A percentile compares a stretch with the other conserved stretches of the same genome.
Evolutionary conservation across 2,888 invertebrate species (phyloP).

Genomic region (Trisateles emortualis): DNA sequence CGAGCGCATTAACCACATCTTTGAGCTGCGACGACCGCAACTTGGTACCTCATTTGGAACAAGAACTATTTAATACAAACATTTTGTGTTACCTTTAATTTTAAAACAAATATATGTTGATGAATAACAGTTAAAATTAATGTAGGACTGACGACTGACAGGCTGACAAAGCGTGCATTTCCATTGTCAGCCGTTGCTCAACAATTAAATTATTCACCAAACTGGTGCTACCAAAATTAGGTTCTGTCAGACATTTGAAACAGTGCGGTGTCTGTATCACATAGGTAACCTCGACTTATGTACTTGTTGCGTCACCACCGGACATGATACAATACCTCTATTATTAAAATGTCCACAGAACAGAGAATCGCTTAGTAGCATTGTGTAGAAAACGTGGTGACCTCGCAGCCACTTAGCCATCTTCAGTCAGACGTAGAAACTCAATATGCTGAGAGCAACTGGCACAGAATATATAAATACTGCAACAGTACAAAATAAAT

Average conservation of each 20-base stretch:
- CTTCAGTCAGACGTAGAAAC: conserved; percentile 46
- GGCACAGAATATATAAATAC: conserved; percentile 4
- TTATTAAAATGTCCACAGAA: conserved; percentile 56
- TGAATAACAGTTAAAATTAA: conserved; percentile 9
- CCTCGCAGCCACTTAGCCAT: conserved; percentile 63
- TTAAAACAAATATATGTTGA: conserved; percentile 4
- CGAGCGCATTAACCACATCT: conserved; percentile 24
- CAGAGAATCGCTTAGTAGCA: conserved; percentile 52
- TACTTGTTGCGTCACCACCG: conserved; percentile 54
- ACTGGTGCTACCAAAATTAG: conserved; percentile 28
- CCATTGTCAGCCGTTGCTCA: conserved; percentile 22
- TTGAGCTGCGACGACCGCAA: conserved; percentile 26
- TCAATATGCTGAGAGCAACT: conserved; percentile 24
- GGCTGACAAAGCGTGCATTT: conserved; percentile 22
- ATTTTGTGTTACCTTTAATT: conserved; percentile 15
- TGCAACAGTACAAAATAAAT: background rate
- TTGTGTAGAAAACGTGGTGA: conserved; percentile 52
- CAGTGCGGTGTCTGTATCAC: conserved; percentile 29
- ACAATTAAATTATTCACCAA: conserved; percentile 32
- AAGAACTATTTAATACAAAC: conserved; percentile 17
- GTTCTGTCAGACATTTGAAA: conserved; percentile 31
- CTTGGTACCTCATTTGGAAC: conserved; percentile 15
- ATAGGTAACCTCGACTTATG: conserved; percentile 51
- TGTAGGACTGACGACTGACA: conserved; percentile 18
- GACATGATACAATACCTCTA: conserved; percentile 58